Evolutionary conservation across 2,888 invertebrate species (phyloP).

Genomic region (Tetramorium bicarinatum): DNA sequence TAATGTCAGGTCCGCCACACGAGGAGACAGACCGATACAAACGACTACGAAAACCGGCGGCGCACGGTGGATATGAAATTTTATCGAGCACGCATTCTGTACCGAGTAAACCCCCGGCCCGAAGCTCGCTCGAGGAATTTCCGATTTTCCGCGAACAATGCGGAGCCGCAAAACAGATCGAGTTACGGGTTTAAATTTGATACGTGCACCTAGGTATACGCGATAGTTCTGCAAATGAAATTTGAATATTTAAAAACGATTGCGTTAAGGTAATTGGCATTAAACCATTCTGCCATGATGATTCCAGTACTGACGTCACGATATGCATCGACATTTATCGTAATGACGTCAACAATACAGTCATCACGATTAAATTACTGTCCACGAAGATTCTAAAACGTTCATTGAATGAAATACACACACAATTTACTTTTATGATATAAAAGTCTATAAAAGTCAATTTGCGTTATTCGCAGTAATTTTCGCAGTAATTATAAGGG

Average conservation of each 20-base stretch:
- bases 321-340: background rate
- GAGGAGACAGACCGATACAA: conserved; percentile 48
- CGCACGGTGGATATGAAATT: conserved; percentile 46
- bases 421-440: background rate
- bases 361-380: conserved; percentile 24
- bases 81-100: conserved; percentile 53
- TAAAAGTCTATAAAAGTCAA: background rate
- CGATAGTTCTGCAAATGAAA: conserved; percentile 4
- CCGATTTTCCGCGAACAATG: conserved; percentile 49
- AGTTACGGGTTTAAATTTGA: conserved; percentile 42
- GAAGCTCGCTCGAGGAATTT: conserved; percentile 40
- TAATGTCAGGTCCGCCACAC: conserved; percentile 25
- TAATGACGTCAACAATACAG: background rate
- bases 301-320: background rate
- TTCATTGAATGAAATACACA: background rate
- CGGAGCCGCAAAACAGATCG: conserved; percentile 39
- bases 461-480: background rate
- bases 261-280: background rate
- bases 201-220: background rate
- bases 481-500: background rate
- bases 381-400: background rate
- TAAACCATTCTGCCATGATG: background rate
- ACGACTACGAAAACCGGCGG: conserved; percentile 45
- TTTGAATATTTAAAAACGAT: conserved; percentile 26
- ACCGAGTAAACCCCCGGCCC: conserved; percentile 20